Conservation (phyloP, 1,140 invertebrate species). For the Leptonema lineaticorne region DNA sequence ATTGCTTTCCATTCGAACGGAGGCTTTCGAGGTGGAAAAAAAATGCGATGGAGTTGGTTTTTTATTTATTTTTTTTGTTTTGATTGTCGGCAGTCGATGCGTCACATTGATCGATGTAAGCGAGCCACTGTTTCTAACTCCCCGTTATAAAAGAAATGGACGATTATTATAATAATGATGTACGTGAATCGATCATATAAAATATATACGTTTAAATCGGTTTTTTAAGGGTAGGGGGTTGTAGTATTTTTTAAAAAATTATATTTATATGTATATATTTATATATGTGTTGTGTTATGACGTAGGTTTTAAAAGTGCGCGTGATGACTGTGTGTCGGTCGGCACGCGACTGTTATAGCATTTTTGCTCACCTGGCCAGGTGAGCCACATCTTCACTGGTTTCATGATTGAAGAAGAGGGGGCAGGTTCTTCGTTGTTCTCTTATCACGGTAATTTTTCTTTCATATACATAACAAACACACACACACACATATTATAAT, state of each 20-base stretch:
- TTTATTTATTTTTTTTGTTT: not conserved
- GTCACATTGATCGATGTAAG: not conserved
- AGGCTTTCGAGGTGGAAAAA: too few relatives aligned
- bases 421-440: not conserved
- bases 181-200: too few relatives aligned
- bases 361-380: slow-evolving; percentile 22
- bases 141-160: too few relatives aligned
- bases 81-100: not conserved
- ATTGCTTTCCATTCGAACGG: slow-evolving; percentile 19
- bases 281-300: too few relatives aligned
- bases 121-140: not conserved
- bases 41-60: not conserved
- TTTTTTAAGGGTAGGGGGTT: too few relatives aligned
- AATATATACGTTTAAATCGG: too few relatives aligned
- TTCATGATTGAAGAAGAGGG: slow-evolving; percentile 17
- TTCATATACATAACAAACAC: not conserved
- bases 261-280: too few relatives aligned
- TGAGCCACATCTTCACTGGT: slow-evolving; percentile 14
- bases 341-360: slow-evolving; percentile 13
- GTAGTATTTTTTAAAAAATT: too few relatives aligned
- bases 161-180: too few relatives aligned
- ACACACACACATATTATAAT: too few relatives aligned
- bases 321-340: not conserved
- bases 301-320: too few relatives aligned
- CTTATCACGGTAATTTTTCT: not conserved